phyloP scores from a whole-genome alignment of 2,113 vertebrate species.

The Burhinus oedicnemus region DNA sequence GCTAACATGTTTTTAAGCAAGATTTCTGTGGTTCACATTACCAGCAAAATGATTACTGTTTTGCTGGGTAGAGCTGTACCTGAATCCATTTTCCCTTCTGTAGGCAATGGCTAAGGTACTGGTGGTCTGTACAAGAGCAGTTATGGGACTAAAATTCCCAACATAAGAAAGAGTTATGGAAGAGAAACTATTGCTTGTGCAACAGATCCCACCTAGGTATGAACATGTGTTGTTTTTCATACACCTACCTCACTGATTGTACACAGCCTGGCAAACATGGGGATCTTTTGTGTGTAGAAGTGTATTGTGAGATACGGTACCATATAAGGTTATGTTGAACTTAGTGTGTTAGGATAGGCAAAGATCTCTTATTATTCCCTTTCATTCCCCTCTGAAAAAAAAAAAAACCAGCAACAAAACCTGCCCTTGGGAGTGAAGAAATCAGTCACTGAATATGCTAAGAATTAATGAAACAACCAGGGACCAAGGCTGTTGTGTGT shows the following conservation, averaged over 20 bases:
- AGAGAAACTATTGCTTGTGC: not conserved
- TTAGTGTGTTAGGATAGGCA: not conserved
- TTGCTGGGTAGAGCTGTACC: not conserved
- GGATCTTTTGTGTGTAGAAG: not conserved
- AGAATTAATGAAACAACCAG: not conserved
- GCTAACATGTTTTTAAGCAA: not conserved
- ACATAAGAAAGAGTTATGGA: not conserved
- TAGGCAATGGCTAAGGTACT: not conserved
- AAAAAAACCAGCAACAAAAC: not conserved
- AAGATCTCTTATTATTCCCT: not conserved
- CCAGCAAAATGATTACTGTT: not conserved
- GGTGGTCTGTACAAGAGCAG: not conserved
- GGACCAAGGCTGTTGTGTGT: not conserved
- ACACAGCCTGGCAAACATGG: not conserved
- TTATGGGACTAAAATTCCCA: not conserved
- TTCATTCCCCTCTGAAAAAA: not conserved
- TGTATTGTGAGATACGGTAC: not conserved
- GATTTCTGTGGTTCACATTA: not conserved
- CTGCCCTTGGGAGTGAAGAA: not conserved
- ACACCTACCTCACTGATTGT: not conserved
- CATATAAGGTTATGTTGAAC: rapidly evolving
- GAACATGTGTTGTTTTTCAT: not conserved
- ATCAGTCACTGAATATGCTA: not conserved
- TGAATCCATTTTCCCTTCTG: not conserved
- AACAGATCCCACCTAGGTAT: not conserved